Base-by-base conservation (phyloP, 2,888 invertebrate genomes). In the Cantharis flavilabris region DNA sequence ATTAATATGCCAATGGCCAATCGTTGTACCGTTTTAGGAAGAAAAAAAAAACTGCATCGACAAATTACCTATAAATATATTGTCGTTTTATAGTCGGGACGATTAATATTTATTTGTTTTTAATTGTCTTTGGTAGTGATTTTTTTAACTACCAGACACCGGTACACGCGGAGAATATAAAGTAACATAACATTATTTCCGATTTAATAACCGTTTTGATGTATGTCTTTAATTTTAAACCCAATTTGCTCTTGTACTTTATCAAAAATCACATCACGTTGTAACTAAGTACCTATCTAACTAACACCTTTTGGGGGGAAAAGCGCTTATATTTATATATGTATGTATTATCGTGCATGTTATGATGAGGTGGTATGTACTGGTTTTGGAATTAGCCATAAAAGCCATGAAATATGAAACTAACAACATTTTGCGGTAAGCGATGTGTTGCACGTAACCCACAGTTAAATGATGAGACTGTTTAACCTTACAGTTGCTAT, bases 321-420 rank as follows among this genome's bases (percentile, higher is more conserved):
- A 70, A 72, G 26, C 64, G 69, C 69, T 65, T 62, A 73, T 76
- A 77, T 77, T 76, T 76, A 78, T 78, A 73, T 73, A 73, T 76
- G 73, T 78, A 78, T 76, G 73, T 78, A 78, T 78, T 78, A 78
- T 71, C 62, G 65, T 72, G 70, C 75, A 70, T 72, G 75, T 64
- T 71, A 75, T 75, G 70, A 69, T 71, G 78, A 78, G 78, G 78
- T 78, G 78, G 73, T 76, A 74, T 74, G 76, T 74, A 73, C 76
- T 78, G 76, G 78, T 78, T 78, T 78, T 73, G 73, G 73, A 78
- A 78, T 78, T 78, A 78, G 76, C 78, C 73, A 78, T 78, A 78
- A 78, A 78, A 78, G 78, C 76, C 78, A 73, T 78, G 78, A 78
- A 78, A 78, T 78, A 78, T 78, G 78, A 78, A 78, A 78, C 78